Conservation (phyloP, 2,888 invertebrate genomes). For the Drosophila mimetica region DNA sequence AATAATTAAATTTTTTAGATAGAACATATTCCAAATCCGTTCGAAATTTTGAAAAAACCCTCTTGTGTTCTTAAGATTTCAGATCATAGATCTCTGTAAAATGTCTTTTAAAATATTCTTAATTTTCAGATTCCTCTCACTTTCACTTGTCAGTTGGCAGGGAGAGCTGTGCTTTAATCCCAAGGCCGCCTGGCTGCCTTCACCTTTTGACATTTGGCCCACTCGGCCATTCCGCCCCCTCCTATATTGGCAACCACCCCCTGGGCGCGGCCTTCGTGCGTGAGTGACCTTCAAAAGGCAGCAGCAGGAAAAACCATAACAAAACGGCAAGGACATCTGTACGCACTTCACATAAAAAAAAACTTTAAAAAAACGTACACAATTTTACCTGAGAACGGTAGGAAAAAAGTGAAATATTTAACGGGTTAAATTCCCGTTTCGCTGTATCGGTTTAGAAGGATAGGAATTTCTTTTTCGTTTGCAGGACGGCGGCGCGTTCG, state of each 20-base stretch:
- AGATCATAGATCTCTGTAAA: neutral
- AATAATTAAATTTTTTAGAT: no score
- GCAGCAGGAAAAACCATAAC: conserved; percentile 38
- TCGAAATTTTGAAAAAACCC: no score
- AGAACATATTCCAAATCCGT: no score
- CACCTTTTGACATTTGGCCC: conserved; percentile 66
- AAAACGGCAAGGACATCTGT: conserved; percentile 34
- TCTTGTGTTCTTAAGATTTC: no score
- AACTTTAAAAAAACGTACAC: neutral
- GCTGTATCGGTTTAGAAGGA: conserved; percentile 6
- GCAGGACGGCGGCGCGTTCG: conserved; percentile 25
- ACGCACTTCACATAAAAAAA: conserved; percentile 36
- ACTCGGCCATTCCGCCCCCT: conserved; percentile 5
- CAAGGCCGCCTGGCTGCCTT: conserved; percentile 50
- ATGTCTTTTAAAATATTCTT: neutral
- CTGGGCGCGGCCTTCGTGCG: conserved; percentile 53
- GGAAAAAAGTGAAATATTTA: neutral
- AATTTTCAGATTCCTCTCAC: conserved; percentile 4
- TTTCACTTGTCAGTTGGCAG: conserved; percentile 8
- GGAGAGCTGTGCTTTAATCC: conserved; percentile 26
- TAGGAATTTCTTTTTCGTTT: no score
- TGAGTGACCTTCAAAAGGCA: conserved; percentile 72
- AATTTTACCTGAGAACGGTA: conserved; percentile 11
- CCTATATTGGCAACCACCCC: conserved; percentile 3
- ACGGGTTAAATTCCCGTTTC: neutral